phyloP scores from a whole-genome alignment of 1,140 invertebrate species.

The Littorina saxatilis region DNA sequence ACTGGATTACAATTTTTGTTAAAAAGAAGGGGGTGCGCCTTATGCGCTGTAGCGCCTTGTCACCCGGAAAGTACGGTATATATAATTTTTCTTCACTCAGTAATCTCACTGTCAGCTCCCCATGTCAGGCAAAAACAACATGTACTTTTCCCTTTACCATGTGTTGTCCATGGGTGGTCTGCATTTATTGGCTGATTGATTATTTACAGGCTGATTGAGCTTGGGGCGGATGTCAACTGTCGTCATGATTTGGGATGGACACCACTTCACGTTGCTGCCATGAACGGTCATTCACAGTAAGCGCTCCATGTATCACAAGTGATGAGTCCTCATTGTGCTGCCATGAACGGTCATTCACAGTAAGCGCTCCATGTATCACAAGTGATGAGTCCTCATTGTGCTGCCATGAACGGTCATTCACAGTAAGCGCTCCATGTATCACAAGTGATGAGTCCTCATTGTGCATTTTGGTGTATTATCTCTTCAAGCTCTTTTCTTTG shows the following conservation, averaged over 20 bases:
- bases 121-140: too few relatives aligned
- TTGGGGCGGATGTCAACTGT: constrained; percentile 68
- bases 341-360: constrained; percentile 84
- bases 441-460: too few relatives aligned
- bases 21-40: too few relatives aligned
- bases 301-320: constrained; percentile 43
- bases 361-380: constrained; percentile 54
- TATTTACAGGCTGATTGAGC: constrained; percentile 57
- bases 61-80: too few relatives aligned
- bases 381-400: constrained; percentile 90
- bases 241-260: constrained; percentile 86
- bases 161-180: too few relatives aligned
- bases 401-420: constrained; percentile 85
- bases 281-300: constrained; percentile 83
- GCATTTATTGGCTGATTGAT: not conserved
- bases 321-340: constrained; percentile 90
- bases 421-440: constrained; percentile 70
- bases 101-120: too few relatives aligned
- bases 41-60: too few relatives aligned
- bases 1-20: too few relatives aligned
- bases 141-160: too few relatives aligned
- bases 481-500: too few relatives aligned
- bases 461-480: too few relatives aligned
- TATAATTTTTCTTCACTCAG: too few relatives aligned
- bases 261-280: constrained; percentile 87